Conservation (phyloP, 64 coral and sea anemone species). For the Montipora sp. region DNA sequence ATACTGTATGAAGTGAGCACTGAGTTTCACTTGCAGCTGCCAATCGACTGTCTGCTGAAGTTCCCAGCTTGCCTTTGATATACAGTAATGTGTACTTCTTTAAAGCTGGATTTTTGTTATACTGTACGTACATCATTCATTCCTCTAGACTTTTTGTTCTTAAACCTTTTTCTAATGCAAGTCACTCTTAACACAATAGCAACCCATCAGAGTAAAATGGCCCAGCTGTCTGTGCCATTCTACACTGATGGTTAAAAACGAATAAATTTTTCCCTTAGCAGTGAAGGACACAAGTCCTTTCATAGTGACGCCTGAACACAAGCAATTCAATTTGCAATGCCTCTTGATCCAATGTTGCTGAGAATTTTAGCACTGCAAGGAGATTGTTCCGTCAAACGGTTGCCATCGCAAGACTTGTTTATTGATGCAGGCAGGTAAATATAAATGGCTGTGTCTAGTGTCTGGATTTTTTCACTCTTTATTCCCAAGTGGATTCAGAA, state of each 20-base stretch:
- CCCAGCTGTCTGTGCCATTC: constrained; percentile 27
- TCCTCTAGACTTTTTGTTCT: no score
- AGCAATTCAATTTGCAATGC: constrained; percentile 62
- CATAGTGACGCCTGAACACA: constrained; percentile 13
- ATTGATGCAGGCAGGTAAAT: constrained; percentile 47
- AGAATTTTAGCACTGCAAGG: constrained; percentile 43
- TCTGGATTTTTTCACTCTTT: constrained; percentile 20
- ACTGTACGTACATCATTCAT: no score
- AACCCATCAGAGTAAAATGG: constrained; percentile 29
- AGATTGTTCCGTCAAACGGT: constrained; percentile 33
- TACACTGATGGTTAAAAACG: constrained; percentile 8
- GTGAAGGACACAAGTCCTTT: constrained; percentile 35
- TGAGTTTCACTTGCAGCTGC: no score
- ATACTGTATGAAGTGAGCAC: no score
- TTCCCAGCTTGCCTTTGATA: no score
- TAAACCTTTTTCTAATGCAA: no score
- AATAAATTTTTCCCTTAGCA: constrained; percentile 54
- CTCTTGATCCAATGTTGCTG: constrained; percentile 52
- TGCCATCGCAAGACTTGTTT: constrained; percentile 7
- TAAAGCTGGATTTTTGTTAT: no score
- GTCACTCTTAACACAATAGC: neutral
- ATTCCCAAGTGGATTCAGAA: no score
- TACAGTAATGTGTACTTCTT: no score
- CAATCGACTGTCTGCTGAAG: no score
- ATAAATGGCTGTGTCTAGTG: constrained; percentile 29